Percentiles rank a stretch among this genome's conserved stretches.
These are phyloP conservation scores for Xiphophorus couchianus DNA, from an alignment of 2,113 vertebrate species.

Conservation along the genomic window DNA sequence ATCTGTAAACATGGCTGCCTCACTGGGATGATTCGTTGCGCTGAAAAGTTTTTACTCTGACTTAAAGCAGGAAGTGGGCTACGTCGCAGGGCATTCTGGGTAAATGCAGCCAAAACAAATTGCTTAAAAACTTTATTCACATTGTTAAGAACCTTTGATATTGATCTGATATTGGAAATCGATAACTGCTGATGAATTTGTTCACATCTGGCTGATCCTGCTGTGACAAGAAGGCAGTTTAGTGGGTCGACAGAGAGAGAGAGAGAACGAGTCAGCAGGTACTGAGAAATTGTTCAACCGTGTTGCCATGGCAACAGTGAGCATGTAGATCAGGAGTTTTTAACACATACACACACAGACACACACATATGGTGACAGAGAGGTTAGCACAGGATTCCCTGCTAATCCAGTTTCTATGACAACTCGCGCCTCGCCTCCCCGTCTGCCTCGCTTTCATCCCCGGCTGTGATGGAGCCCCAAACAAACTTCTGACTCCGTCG, in stretches of 20 bases:
- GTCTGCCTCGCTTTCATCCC: conserved; percentile 32
- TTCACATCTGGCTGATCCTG: background rate
- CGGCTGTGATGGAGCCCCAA: conserved; percentile 37
- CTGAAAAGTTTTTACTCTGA: no score
- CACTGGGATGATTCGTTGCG: no score
- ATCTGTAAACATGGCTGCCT: no score
- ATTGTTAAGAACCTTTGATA: background rate
- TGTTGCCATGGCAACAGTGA: conserved; percentile 69
- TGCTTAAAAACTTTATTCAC: no score
- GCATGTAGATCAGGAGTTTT: conserved; percentile 61
- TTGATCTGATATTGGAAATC: background rate
- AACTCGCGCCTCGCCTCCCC: conserved; percentile 47
- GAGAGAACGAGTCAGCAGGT: conserved; percentile 43
- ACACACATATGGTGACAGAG: conserved; percentile 54
- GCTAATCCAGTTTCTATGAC: conserved; percentile 77
- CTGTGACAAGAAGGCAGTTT: background rate
- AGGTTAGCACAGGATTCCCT: conserved; percentile 78
- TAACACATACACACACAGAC: conserved; percentile 22
- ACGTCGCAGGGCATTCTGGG: no score
- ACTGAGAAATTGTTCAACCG: conserved; percentile 58
- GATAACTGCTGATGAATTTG: background rate
- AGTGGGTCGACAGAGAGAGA: background rate
- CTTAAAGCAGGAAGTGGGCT: no score
- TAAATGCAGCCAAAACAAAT: no score
- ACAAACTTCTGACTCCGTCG: conserved; percentile 38